These are phyloP conservation scores for Leontopithecus rosalia DNA, from an alignment of 2,797 vertebrate species.

Conservation along the genomic window DNA sequence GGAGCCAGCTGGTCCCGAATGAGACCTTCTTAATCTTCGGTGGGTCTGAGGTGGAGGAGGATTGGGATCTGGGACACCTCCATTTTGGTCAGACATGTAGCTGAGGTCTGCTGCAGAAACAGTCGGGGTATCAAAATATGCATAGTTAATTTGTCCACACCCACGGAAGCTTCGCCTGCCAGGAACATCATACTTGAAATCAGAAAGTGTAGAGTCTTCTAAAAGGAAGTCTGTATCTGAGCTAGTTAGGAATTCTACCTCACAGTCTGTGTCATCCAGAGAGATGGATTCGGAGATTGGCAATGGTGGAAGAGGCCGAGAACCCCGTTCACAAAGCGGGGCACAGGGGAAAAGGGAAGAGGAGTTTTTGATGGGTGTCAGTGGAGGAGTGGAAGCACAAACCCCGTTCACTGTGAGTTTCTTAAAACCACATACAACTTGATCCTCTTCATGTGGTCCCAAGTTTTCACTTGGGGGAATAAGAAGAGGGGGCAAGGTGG, in stretches of 20 bases:
- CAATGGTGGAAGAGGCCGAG: conserved; percentile 92
- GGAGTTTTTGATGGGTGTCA: conserved; percentile 82
- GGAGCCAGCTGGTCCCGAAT: conserved; percentile 95
- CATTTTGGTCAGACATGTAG: conserved; percentile 69
- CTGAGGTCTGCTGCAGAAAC: conserved; percentile 76
- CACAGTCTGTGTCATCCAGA: conserved; percentile 91
- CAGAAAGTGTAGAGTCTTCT: conserved; percentile 84
- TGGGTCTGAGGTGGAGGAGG: conserved; percentile 85
- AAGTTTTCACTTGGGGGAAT: conserved; percentile 82
- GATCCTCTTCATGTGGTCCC: conserved; percentile 85
- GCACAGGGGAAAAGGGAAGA: conserved; percentile 64
- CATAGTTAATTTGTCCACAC: conserved; percentile 94
- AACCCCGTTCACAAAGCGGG: conserved; percentile 84
- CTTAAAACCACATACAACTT: conserved; percentile 88
- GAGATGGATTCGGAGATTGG: conserved; percentile 88
- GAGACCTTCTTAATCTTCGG: conserved; percentile 91
- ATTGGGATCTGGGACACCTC: conserved; percentile 71
- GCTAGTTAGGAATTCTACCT: conserved; percentile 93
- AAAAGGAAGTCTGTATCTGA: conserved; percentile 88
- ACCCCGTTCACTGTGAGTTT: conserved; percentile 87
- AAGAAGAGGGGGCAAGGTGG: conserved; percentile 84
- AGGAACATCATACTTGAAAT: conserved; percentile 86
- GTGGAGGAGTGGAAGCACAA: conserved; percentile 84
- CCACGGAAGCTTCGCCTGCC: conserved; percentile 92
- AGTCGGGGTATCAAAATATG: conserved; percentile 91